Conservation (phyloP, 2,797 vertebrate genomes). For the Chelonia mydas region DNA sequence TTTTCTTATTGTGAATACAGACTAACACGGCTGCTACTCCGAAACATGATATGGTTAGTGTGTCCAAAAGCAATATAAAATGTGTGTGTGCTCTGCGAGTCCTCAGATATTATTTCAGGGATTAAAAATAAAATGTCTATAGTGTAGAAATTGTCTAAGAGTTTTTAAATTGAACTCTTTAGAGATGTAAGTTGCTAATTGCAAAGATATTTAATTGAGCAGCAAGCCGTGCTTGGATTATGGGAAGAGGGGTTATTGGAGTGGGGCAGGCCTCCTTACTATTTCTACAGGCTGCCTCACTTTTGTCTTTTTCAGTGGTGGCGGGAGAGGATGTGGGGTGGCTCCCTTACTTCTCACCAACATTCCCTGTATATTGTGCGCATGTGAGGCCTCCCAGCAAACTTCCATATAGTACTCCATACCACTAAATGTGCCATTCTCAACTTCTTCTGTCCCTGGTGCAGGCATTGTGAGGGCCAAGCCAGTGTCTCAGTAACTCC, state of each 20-base stretch:
- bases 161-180: not conserved
- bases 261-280: not conserved
- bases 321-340: not conserved
- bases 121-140: not conserved
- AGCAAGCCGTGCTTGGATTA: not conserved
- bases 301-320: not conserved
- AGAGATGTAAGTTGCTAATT: not conserved
- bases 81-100: not conserved
- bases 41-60: not conserved
- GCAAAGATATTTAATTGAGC: slow-evolving; percentile 7
- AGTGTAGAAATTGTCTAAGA: not conserved
- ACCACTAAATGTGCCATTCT: not conserved
- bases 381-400: not conserved
- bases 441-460: not conserved
- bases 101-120: not conserved
- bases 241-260: not conserved
- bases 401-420: not conserved
- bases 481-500: not conserved
- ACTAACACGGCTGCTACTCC: no score
- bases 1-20: no score
- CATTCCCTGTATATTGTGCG: not conserved
- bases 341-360: not conserved
- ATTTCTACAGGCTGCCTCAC: not conserved
- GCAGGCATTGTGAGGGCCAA: not conserved
- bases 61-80: not conserved